phyloP scores from a whole-genome alignment of 2,113 vertebrate species.

The Speoplatyrhinus poulsoni region DNA sequence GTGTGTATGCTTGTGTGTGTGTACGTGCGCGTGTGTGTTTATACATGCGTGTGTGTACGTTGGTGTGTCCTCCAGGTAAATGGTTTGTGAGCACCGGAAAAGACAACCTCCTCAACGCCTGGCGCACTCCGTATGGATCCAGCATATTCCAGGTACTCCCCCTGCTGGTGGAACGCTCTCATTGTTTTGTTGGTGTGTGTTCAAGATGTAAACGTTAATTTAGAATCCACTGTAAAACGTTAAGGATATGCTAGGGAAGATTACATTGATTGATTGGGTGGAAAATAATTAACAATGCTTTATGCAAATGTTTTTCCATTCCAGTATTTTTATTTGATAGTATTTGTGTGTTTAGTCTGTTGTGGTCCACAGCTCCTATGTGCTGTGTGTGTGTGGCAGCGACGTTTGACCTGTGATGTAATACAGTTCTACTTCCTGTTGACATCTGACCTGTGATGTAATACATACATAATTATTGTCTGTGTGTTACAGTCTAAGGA shows the following conservation, averaged over 20 bases:
- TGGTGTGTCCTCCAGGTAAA: conserved; percentile 78
- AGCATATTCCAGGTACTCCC: conserved; percentile 87
- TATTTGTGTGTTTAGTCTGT: too few relatives aligned
- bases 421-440: too few relatives aligned
- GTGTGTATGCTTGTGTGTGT: conserved; percentile 16
- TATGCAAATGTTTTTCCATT: too few relatives aligned
- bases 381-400: too few relatives aligned
- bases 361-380: too few relatives aligned
- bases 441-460: background rate
- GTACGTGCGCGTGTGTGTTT: conserved; percentile 15
- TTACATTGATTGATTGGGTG: too few relatives aligned
- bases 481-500: conserved; percentile 86
- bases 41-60: conserved; percentile 22
- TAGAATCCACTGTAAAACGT: too few relatives aligned
- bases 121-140: conserved; percentile 87
- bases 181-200: too few relatives aligned
- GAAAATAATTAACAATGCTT: too few relatives aligned
- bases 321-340: too few relatives aligned
- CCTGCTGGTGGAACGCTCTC: background rate
- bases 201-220: background rate
- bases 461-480: background rate
- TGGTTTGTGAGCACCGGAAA: conserved; percentile 91
- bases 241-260: too few relatives aligned
- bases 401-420: too few relatives aligned
- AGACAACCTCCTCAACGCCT: conserved; percentile 88